Base-by-base conservation (phyloP, 2,797 vertebrate species). In the Pitangus sulphuratus region DNA sequence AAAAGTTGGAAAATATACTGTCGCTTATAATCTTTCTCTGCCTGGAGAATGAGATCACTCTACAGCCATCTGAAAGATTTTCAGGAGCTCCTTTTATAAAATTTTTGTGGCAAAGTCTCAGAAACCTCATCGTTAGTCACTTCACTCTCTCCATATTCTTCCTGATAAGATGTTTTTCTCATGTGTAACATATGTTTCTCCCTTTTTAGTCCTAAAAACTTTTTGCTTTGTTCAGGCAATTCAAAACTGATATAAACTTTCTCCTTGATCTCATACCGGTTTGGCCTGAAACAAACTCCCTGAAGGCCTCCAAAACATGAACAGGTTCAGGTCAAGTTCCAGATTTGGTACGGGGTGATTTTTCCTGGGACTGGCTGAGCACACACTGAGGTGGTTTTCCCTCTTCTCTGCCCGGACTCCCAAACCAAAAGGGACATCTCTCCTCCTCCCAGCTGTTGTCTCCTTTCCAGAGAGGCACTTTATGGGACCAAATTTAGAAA, bases 91-190 rank as follows among this genome's bases (percentile, higher is more conserved):
- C 84, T 75, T 87, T 95, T 71, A 77, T 68, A 91, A 76, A 56
- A 37, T 77, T 81, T 85, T 76, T 45, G 64, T 62, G 91, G 93
- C 81, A 82, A 94, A 85, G 69, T 89, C 93, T 88, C 58, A 91
- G 76, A 93, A 95, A 93, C 87, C 69, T 94, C 92, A 93, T 87
- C 22, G 8, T 96, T 84, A 89, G 87, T 96, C 93, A 91, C 94
- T 95, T 96, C 84, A 11, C 78, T 96, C 91, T 94, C 92, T 95
- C 97, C 91, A 61, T 79, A 77, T 83, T 95, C 96, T 96, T 91
- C 81, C 96, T 70, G 91, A 84, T 94, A 97, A 97, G 88, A 94
- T 74, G 94, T 94, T 96, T 97, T 96, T 97, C 92, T 96, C 96
- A 82, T 96, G 86, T 90, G 90, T 78, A 88, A 96, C 93, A 91